A percentile compares a stretch with the other conserved stretches of the same genome.
Conservation (phyloP, 2,113 vertebrate genomes). For the Diglossa brunneiventris region DNA sequence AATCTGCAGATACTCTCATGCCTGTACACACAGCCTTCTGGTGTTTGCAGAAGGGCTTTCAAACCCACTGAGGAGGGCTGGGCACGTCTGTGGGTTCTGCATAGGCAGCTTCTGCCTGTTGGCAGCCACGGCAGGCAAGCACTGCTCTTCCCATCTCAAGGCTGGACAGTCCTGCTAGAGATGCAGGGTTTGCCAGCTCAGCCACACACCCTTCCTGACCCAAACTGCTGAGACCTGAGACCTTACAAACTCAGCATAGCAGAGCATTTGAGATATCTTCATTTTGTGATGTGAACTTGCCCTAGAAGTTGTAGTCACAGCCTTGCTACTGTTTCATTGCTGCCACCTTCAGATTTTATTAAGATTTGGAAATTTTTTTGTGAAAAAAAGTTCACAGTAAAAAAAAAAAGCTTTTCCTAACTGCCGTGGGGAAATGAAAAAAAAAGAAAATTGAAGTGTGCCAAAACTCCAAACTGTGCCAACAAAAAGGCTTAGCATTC, state of each 20-base stretch:
- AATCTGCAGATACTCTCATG: background rate
- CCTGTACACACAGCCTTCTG: background rate
- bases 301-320: background rate
- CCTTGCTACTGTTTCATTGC: background rate
- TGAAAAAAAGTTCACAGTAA: background rate
- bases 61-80: background rate
- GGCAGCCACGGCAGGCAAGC: background rate
- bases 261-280: background rate
- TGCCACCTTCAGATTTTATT: constrained; percentile 55
- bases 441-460: background rate
- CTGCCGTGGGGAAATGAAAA: background rate
- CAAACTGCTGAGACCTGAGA: rapidly evolving
- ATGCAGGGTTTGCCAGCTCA: background rate
- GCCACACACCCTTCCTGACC: background rate
- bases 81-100: background rate
- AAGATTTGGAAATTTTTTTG: background rate
- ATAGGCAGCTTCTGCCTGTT: background rate
- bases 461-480: constrained; percentile 9
- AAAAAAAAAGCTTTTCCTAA: background rate
- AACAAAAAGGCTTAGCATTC: constrained; percentile 19
- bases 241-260: background rate
- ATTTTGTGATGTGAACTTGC: background rate
- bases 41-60: background rate
- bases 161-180: background rate
- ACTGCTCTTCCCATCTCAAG: rapidly evolving